Evolutionary conservation across 2,113 vertebrate genomes (phyloP).

Genomic region (Ptilorrhoa leucosticta): DNA sequence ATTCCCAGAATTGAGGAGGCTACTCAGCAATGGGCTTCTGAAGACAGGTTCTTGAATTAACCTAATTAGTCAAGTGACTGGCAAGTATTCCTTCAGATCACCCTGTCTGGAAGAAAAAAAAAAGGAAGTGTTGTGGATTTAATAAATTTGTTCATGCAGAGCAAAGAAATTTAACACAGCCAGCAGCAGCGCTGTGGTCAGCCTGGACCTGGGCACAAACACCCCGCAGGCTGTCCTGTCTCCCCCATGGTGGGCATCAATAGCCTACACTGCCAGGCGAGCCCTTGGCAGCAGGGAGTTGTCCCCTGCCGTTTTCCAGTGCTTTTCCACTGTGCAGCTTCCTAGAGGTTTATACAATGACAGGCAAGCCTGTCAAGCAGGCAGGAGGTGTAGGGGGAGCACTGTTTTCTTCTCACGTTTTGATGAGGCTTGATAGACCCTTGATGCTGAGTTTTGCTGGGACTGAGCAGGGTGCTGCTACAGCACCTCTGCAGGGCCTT

Average conservation of each 20-base stretch:
- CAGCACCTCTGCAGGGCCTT: not conserved
- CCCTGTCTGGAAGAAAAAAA: not conserved
- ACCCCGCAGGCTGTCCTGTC: not conserved
- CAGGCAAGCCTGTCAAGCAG: not conserved
- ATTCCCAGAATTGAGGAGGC: not conserved
- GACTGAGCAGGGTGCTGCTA: not conserved
- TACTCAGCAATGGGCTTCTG: not conserved
- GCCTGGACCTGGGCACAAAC: not conserved
- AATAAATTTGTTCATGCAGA: not conserved
- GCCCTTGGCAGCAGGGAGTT: not conserved
- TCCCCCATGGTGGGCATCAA: not conserved
- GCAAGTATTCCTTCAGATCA: not conserved
- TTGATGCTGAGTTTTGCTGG: not conserved
- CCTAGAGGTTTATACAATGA: not conserved
- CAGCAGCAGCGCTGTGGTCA: not conserved
- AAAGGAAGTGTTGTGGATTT: not conserved
- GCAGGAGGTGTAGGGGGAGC: not conserved
- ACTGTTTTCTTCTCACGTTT: not conserved
- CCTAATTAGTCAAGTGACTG: not conserved
- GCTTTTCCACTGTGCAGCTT: not conserved
- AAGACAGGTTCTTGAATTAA: not conserved
- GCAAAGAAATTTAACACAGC: not conserved
- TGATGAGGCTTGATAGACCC: not conserved
- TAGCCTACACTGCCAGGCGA: fast-evolving
- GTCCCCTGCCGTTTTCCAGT: not conserved